phyloP scores from a whole-genome alignment of 2,113 vertebrate genomes.

The Pongo abelii region DNA sequence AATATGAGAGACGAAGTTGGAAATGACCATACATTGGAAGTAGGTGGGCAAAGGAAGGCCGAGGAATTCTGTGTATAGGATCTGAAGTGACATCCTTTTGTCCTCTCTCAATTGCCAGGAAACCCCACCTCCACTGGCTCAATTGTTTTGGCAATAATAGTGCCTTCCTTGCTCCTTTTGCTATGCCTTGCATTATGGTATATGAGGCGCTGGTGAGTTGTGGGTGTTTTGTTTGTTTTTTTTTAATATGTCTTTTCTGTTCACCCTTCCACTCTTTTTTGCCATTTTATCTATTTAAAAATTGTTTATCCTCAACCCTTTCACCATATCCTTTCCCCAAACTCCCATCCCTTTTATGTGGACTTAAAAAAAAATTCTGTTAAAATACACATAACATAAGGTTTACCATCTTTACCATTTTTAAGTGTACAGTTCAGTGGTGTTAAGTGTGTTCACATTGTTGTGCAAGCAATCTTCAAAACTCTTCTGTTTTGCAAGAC shows the following conservation, averaged over 20 bases:
- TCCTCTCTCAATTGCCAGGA: background rate
- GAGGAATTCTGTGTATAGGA: background rate
- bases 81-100: background rate
- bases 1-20: background rate
- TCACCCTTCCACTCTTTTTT: background rate
- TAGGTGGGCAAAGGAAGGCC: background rate
- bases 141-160: background rate
- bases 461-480: background rate
- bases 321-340: background rate
- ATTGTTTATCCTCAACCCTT: background rate
- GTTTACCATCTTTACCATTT: background rate
- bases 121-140: background rate
- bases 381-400: background rate
- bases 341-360: background rate
- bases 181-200: background rate
- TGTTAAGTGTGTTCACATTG: background rate
- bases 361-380: background rate
- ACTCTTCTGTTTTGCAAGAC: background rate
- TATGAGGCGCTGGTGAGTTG: slow-evolving; percentile 25
- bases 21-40: background rate
- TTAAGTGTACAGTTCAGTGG: background rate
- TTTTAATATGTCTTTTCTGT: background rate
- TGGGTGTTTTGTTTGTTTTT: background rate
- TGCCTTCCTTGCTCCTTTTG: background rate
- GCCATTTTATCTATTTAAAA: background rate